Percentiles rank a stretch among this genome's conserved stretches.
Conservation (phyloP, 2,797 vertebrate genomes). For the Gorsachius magnificus region DNA sequence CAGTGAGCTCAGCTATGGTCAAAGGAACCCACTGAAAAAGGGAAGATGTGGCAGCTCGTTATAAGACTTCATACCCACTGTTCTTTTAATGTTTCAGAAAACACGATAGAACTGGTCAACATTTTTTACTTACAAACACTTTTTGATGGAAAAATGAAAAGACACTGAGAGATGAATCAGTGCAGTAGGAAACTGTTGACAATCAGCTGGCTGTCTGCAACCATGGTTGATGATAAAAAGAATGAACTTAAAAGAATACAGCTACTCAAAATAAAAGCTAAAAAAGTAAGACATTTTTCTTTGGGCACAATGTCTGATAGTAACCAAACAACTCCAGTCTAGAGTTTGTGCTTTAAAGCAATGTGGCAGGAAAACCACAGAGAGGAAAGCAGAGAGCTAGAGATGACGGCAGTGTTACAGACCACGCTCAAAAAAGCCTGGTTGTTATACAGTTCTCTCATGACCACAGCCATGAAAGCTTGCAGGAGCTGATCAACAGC, state of each 20-base stretch:
- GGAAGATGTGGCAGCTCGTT: background rate
- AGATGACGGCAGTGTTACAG: background rate
- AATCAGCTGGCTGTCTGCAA: background rate
- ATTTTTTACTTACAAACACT: background rate
- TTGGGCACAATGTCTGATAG: background rate
- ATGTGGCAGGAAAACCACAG: background rate
- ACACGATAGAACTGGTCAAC: background rate
- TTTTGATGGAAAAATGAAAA: slow-evolving; percentile 21
- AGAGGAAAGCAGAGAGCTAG: background rate
- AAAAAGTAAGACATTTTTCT: background rate
- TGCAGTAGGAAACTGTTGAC: background rate
- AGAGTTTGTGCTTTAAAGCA: slow-evolving; percentile 11
- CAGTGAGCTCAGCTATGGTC: background rate
- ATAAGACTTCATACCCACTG: background rate
- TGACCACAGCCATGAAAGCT: background rate
- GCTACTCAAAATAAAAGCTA: background rate
- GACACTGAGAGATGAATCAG: background rate
- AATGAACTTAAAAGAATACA: slow-evolving; percentile 13
- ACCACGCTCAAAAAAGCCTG: background rate
- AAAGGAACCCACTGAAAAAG: background rate
- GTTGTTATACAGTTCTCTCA: background rate
- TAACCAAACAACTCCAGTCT: background rate
- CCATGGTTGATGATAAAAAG: background rate
- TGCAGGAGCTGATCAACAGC: background rate
- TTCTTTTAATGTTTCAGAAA: background rate